Evolutionary conservation across 2,888 invertebrate genomes (phyloP).

Genomic region (Trissolcus brochymenae): DNA sequence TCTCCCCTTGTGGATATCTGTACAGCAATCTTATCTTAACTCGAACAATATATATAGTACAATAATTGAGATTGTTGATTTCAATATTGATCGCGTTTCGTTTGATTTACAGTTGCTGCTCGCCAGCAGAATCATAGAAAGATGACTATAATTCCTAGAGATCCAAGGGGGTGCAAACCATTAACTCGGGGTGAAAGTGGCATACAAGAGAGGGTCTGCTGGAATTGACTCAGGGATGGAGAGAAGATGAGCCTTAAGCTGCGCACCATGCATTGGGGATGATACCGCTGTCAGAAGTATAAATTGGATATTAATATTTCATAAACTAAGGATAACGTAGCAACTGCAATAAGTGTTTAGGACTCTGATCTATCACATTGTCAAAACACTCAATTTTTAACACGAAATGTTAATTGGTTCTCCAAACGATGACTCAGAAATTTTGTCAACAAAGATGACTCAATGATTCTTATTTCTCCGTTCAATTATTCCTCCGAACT

Average conservation of each 20-base stretch:
- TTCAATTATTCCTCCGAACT: not conserved
- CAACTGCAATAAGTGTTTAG: conserved; percentile 49
- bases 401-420: conserved; percentile 7
- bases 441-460: conserved; percentile 10
- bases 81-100: conserved; percentile 16
- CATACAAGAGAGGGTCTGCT: conserved; percentile 35
- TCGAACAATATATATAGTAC: too few relatives aligned
- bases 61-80: conserved; percentile 10
- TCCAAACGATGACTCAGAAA: conserved; percentile 11
- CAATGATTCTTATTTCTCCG: conserved; percentile 3
- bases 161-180: conserved; percentile 32
- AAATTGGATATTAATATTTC: conserved; percentile 74
- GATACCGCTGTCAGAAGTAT: conserved; percentile 65
- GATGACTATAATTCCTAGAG: conserved; percentile 44
- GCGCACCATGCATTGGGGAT: conserved; percentile 57
- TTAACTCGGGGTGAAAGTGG: conserved; percentile 42
- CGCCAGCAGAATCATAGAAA: conserved; percentile 16
- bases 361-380: conserved; percentile 47
- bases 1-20: too few relatives aligned
- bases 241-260: conserved; percentile 6
- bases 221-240: conserved; percentile 1
- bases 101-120: conserved; percentile 19
- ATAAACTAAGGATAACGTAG: conserved; percentile 61
- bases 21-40: too few relatives aligned
- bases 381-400: conserved; percentile 13